These are phyloP conservation scores for Vimba vimba DNA, from an alignment of 2,113 vertebrate species.

Conservation along the genomic window DNA sequence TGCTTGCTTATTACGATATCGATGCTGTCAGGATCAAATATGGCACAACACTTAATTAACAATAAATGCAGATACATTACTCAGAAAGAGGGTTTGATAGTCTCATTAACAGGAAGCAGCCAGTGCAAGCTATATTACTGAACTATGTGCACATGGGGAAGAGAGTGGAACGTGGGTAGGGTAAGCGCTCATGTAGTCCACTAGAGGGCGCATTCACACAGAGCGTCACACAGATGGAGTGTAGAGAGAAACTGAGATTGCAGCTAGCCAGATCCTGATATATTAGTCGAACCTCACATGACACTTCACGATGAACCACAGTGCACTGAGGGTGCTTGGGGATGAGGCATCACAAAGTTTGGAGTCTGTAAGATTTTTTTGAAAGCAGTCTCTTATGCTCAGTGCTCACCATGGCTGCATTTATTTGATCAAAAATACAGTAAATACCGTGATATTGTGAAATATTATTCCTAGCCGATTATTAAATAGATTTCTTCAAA, in stretches of 20 bases:
- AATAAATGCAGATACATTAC: neutral
- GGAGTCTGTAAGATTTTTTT: neutral
- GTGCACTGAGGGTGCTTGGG: neutral
- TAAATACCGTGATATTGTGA: neutral
- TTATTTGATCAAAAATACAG: neutral
- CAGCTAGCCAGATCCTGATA: neutral
- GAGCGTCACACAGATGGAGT: neutral
- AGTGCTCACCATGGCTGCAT: neutral
- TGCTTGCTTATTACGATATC: neutral
- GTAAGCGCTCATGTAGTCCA: constrained; percentile 26
- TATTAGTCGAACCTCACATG: neutral
- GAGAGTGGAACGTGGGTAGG: neutral
- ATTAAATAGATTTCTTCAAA: no score
- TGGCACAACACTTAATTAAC: neutral
- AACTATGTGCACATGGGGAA: neutral
- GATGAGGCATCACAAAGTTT: neutral
- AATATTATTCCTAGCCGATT: neutral
- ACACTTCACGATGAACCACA: neutral
- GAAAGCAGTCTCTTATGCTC: neutral
- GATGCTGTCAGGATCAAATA: neutral
- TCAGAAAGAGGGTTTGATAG: neutral
- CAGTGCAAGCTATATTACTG: neutral
- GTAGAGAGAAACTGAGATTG: neutral
- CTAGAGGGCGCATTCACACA: constrained; percentile 45
- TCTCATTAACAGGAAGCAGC: neutral